A percentile compares a stretch with the other conserved stretches of the same genome.
These are phyloP conservation scores for Erinaceus europaeus DNA, from an alignment of 2,113 vertebrate species.

Conservation along the genomic window DNA sequence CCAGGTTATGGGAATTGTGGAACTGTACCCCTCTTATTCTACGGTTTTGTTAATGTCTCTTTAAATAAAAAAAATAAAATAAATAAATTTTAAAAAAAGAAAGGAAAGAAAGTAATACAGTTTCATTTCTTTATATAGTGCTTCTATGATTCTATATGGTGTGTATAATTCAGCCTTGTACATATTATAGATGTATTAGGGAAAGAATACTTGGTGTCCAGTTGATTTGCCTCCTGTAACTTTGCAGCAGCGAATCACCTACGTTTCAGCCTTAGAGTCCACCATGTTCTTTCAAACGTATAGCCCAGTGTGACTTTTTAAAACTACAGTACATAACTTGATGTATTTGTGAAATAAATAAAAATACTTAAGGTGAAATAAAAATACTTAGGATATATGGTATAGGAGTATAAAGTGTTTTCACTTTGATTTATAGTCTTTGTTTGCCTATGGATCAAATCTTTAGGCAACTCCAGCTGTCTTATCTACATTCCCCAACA, in stretches of 20 bases:
- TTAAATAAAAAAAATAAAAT: too few relatives aligned
- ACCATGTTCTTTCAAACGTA: too few relatives aligned
- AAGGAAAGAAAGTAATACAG: too few relatives aligned
- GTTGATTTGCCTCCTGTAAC: neutral
- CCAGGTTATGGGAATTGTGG: too few relatives aligned
- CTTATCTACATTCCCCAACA: neutral
- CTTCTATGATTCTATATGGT: neutral
- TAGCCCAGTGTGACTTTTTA: too few relatives aligned
- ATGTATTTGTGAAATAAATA: neutral
- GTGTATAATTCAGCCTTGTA: neutral
- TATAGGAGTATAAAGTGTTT: neutral
- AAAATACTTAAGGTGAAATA: neutral
- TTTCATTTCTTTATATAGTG: neutral
- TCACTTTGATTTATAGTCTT: too few relatives aligned
- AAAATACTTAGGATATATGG: neutral
- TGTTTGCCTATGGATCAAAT: too few relatives aligned
- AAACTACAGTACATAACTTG: neutral
- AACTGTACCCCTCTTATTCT: too few relatives aligned
- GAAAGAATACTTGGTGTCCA: neutral
- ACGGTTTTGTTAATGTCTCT: too few relatives aligned
- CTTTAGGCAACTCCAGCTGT: too few relatives aligned
- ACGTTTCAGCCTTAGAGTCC: neutral
- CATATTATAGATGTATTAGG: neutral
- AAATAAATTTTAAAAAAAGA: too few relatives aligned
- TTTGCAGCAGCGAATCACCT: neutral